These are phyloP conservation scores for Setipinna tenuifilis DNA, from an alignment of 2,797 vertebrate genomes.

Conservation along the genomic window DNA sequence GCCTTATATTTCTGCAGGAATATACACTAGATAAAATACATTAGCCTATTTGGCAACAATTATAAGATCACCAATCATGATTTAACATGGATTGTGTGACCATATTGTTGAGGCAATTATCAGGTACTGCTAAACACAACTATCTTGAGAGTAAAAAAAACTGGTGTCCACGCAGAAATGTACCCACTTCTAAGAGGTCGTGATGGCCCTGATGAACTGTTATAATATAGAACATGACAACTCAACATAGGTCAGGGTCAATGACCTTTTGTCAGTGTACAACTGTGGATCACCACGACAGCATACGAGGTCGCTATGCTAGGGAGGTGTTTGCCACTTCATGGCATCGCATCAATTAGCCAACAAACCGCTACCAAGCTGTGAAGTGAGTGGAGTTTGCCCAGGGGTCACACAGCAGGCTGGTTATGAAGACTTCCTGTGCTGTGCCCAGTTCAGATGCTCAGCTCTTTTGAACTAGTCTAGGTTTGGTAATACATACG, in stretches of 20 bases:
- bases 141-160: neutral
- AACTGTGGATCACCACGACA: neutral
- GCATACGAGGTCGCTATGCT: neutral
- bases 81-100: too few relatives aligned
- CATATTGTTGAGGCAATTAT: neutral
- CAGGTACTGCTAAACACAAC: neutral
- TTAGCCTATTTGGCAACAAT: too few relatives aligned
- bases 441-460: neutral
- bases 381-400: neutral
- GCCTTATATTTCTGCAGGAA: neutral
- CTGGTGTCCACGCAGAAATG: neutral
- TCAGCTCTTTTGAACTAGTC: neutral
- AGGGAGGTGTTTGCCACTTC: neutral
- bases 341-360: slow-evolving; percentile 11
- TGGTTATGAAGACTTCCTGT: neutral
- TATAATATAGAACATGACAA: neutral
- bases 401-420: neutral
- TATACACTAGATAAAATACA: neutral
- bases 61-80: too few relatives aligned
- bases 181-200: neutral
- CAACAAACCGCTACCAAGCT: neutral
- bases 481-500: neutral
- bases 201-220: neutral
- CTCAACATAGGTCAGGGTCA: neutral
- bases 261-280: neutral